These are phyloP conservation scores for Erebia epiphron DNA, from an alignment of 2,888 invertebrate species.

Conservation along the genomic window DNA sequence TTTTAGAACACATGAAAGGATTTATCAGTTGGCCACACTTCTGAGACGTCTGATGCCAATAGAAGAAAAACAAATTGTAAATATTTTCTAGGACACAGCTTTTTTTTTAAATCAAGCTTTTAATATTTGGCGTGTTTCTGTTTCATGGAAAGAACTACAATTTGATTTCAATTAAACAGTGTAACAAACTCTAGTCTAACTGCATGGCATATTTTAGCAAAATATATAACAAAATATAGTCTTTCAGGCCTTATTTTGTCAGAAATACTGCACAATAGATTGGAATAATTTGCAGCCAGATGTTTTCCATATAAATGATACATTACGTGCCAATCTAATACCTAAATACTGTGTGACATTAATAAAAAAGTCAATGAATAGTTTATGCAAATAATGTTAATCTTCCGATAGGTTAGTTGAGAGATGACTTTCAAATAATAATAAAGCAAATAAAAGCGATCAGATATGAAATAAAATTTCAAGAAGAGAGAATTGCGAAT, in stretches of 20 bases:
- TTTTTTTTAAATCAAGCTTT: neutral
- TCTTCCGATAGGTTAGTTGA: constrained; percentile 61
- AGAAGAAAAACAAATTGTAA: neutral
- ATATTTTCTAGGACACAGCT: neutral
- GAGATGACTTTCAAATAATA: constrained; percentile 59
- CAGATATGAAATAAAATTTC: constrained; percentile 65
- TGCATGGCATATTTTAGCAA: neutral
- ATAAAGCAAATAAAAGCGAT: constrained; percentile 62
- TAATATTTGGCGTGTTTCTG: neutral
- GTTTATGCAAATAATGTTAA: constrained; percentile 52
- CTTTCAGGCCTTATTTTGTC: neutral
- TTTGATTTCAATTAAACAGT: neutral
- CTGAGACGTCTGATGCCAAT: neutral
- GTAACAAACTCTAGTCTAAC: neutral
- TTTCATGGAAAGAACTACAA: neutral
- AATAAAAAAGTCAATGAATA: constrained; percentile 44
- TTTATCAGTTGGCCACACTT: neutral
- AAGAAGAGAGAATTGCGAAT: constrained; percentile 59
- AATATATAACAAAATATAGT: too few relatives aligned
- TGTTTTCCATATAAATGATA: constrained; percentile 36
- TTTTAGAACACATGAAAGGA: neutral
- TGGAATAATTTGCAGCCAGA: constrained; percentile 6
- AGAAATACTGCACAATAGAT: neutral
- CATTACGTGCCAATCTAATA: constrained; percentile 67
- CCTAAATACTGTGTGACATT: constrained; percentile 56